Percentiles rank a stretch among this genome's conserved stretches.
phyloP scores from a whole-genome alignment of 2,113 vertebrate species.

The Gallinago undulata region DNA sequence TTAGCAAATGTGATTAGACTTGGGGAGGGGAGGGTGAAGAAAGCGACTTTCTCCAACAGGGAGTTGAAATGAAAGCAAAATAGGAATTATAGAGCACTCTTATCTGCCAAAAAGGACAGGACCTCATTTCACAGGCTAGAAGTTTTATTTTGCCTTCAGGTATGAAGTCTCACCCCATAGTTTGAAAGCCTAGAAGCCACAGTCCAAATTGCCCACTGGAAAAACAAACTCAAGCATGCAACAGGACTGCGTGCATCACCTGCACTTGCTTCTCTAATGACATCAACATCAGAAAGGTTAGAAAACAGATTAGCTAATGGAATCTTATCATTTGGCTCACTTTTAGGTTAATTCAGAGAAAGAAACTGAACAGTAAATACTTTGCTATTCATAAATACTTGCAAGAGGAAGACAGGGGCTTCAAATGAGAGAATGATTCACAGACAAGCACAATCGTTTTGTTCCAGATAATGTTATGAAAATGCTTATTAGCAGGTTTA shows the following conservation, averaged over 20 bases:
- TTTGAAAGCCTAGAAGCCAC: background rate
- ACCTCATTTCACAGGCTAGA: background rate
- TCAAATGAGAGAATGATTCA: background rate
- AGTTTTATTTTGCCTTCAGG: background rate
- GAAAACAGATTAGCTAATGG: background rate
- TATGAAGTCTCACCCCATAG: background rate
- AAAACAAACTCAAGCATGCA: background rate
- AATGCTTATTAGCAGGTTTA: background rate
- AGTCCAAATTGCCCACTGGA: background rate
- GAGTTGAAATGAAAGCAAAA: background rate
- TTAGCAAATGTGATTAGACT: background rate
- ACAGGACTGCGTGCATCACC: background rate
- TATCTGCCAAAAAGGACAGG: background rate
- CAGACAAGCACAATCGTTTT: background rate
- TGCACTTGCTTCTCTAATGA: background rate
- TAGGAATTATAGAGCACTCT: background rate
- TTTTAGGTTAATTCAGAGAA: background rate
- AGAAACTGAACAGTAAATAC: background rate
- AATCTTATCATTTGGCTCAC: background rate
- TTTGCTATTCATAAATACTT: background rate
- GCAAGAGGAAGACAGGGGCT: background rate
- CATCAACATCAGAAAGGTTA: background rate
- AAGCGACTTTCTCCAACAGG: background rate
- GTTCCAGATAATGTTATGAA: background rate
- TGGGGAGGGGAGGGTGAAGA: background rate